Conservation (phyloP, 2,797 vertebrate species). For the Benthosema pterotum region DNA sequence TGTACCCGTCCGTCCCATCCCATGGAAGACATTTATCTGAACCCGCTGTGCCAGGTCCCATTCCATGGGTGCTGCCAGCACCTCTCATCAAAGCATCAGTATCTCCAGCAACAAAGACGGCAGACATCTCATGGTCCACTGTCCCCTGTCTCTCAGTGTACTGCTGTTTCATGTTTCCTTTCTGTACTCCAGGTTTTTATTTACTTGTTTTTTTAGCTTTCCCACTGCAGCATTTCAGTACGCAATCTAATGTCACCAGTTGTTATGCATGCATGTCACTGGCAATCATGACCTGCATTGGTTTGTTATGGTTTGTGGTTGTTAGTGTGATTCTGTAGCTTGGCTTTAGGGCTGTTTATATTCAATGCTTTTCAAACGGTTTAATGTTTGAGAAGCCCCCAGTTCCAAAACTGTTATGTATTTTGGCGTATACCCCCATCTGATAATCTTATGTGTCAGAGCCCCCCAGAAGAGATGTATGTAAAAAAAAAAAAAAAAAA, state of each 20-base stretch:
- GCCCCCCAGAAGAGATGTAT: too few species aligned
- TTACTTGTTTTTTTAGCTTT: slow-evolving; percentile 18
- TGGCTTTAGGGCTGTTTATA: slow-evolving; percentile 36
- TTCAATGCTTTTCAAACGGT: too few species aligned
- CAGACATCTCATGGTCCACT: slow-evolving; percentile 5
- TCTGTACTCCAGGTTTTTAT: slow-evolving; percentile 32
- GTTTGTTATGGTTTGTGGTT: slow-evolving; percentile 28
- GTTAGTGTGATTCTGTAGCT: slow-evolving; percentile 32
- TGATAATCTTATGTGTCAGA: too few species aligned
- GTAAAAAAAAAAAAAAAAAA: too few species aligned
- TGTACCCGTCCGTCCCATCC: not conserved
- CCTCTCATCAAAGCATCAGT: slow-evolving; percentile 9
- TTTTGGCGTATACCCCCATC: too few species aligned
- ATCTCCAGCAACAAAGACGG: slow-evolving; percentile 29
- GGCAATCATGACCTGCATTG: slow-evolving; percentile 46
- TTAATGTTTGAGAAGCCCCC: too few species aligned
- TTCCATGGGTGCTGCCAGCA: slow-evolving; percentile 20
- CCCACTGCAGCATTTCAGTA: slow-evolving; percentile 39
- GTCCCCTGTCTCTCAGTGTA: slow-evolving; percentile 13
- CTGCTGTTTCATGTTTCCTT: slow-evolving; percentile 35
- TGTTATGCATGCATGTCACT: slow-evolving; percentile 74
- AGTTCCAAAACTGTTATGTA: too few species aligned
- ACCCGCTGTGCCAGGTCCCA: slow-evolving; percentile 1
- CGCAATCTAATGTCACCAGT: slow-evolving; percentile 31
- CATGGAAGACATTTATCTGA: slow-evolving; percentile 17